Evolutionary conservation across 2,888 invertebrate genomes (phyloP).

Genomic region (Patella ulyssiponensis): DNA sequence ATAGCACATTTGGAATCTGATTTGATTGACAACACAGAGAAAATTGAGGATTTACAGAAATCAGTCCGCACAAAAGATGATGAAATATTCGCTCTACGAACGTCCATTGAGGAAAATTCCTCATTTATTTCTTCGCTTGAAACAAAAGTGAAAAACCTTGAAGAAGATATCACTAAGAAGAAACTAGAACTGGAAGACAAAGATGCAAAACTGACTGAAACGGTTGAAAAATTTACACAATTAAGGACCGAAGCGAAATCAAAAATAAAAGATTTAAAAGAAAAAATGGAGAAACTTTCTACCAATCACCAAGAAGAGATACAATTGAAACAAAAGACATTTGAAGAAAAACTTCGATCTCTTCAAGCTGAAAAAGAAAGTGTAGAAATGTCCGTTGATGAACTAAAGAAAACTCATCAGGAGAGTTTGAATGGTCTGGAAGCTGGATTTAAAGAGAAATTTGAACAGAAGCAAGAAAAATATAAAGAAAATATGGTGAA

Average conservation of each 20-base stretch:
- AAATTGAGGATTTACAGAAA: constrained; percentile 36
- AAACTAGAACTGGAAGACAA: constrained; percentile 31
- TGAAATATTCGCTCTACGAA: constrained; percentile 44
- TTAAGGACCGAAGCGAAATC: constrained; percentile 53
- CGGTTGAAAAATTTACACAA: constrained; percentile 47
- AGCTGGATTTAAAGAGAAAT: constrained; percentile 52
- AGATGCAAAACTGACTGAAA: constrained; percentile 34
- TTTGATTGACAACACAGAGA: constrained; percentile 34
- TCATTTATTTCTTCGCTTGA: constrained; percentile 35
- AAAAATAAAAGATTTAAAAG: constrained; percentile 52
- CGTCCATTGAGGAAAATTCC: constrained; percentile 42
- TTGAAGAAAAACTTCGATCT: constrained; percentile 28
- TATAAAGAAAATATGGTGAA: constrained; percentile 59
- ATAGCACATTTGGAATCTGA: constrained; percentile 32
- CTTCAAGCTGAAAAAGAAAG: constrained; percentile 29
- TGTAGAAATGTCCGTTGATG: constrained; percentile 33
- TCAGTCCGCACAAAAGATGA: constrained; percentile 42
- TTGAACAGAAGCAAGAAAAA: constrained; percentile 59
- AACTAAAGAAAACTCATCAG: constrained; percentile 40
- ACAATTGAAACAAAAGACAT: constrained; percentile 29
- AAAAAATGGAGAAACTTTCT: constrained; percentile 43
- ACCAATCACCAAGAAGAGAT: constrained; percentile 30
- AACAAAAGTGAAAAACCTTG: constrained; percentile 33
- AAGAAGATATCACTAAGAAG: constrained; percentile 49
- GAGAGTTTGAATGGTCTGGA: constrained; percentile 41